Percentiles rank a stretch among this genome's conserved stretches.
Conservation (phyloP, 2,113 vertebrate species). For the Eleginops maclovinus region DNA sequence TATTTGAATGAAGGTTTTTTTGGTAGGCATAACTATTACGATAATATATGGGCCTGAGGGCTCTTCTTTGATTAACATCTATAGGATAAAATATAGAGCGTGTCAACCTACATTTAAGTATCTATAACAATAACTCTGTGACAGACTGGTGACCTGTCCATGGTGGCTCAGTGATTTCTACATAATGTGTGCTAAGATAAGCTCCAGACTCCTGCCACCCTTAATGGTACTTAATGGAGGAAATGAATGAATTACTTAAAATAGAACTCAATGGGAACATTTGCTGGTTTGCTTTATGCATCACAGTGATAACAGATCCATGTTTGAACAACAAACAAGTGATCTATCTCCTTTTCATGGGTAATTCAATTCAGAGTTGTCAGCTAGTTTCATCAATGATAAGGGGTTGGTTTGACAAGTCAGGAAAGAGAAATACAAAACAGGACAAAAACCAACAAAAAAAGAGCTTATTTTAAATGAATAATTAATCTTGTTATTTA, state of each 20-base stretch:
- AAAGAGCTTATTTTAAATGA: neutral
- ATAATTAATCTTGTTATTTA: neutral
- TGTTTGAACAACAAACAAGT: constrained; percentile 25
- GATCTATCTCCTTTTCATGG: constrained; percentile 6
- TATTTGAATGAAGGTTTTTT: neutral
- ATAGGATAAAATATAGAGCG: neutral
- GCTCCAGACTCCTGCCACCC: constrained; percentile 10
- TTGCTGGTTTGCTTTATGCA: constrained; percentile 36
- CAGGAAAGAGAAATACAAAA: neutral
- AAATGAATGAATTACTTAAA: constrained; percentile 41
- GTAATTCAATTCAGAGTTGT: constrained; percentile 41
- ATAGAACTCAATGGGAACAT: constrained; percentile 41
- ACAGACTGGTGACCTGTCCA: neutral
- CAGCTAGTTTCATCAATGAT: constrained; percentile 33
- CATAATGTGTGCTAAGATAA: neutral
- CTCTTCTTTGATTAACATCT: neutral
- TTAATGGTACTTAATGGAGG: constrained; percentile 17
- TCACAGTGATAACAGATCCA: constrained; percentile 18
- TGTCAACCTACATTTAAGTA: neutral
- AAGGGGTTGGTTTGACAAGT: constrained; percentile 12
- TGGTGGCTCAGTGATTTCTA: neutral
- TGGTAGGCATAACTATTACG: neutral
- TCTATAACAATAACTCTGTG: neutral
- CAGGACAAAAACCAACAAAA: neutral
- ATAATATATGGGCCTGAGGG: too few relatives aligned